Evolutionary conservation across 2,888 invertebrate species (phyloP).

Genomic region (Mycalesis mineus): DNA sequence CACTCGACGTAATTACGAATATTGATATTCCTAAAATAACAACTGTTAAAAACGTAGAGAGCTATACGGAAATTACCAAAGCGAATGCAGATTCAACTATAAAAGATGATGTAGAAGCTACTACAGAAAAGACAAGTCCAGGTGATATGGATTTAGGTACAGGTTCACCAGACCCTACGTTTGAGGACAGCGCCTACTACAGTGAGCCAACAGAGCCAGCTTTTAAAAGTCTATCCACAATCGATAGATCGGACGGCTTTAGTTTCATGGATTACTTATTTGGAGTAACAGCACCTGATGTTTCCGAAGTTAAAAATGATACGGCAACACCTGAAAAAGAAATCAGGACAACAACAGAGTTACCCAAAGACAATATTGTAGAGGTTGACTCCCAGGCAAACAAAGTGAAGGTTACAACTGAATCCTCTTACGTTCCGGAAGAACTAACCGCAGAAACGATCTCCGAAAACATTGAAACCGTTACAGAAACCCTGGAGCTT

Average conservation of each 20-base stretch:
- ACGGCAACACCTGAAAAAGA: constrained; percentile 26
- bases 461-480: constrained; percentile 30
- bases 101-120: constrained; percentile 27
- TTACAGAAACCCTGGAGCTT: constrained; percentile 32
- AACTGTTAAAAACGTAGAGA: constrained; percentile 21
- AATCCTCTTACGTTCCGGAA: constrained; percentile 61
- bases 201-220: constrained; percentile 52
- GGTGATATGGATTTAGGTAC: constrained; percentile 69
- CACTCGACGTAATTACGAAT: constrained; percentile 41
- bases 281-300: constrained; percentile 54
- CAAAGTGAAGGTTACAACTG: constrained; percentile 53
- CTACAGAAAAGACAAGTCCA: constrained; percentile 35
- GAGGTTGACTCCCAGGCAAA: constrained; percentile 41
- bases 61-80: constrained; percentile 28
- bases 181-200: constrained; percentile 49
- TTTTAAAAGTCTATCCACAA: constrained; percentile 36
- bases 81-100: constrained; percentile 24
- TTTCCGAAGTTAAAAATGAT: constrained; percentile 29
- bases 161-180: constrained; percentile 57
- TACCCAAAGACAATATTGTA: constrained; percentile 3
- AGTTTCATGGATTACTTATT: constrained; percentile 68
- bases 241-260: constrained; percentile 53
- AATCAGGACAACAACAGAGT: constrained; percentile 33
- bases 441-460: constrained; percentile 55
- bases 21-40: constrained; percentile 55